Base-by-base conservation (phyloP, 2,888 invertebrate species). In the Drosophila mettleri region DNA sequence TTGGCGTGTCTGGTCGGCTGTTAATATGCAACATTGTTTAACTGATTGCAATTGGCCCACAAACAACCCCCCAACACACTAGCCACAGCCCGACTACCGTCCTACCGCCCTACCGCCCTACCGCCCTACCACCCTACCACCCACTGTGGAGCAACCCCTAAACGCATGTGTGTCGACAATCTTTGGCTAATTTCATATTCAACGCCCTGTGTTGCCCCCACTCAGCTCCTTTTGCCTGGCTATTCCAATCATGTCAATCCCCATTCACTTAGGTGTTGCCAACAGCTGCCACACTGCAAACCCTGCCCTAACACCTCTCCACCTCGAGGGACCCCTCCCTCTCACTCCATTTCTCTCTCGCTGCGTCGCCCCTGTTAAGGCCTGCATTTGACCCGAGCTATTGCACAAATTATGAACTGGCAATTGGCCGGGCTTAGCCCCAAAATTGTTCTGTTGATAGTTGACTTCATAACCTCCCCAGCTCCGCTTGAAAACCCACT, bases 21-120 rank as follows among this genome's bases (percentile, higher is more conserved):
- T 82, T 84, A 84, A 84, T 86, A 86, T 86, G 86, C 84, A 82
- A 82, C 87, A 82, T 80, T 86, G 82, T 82, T 80, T 78, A 80
- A 83, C 86, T 74, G 84, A 80, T 86, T 86, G 81, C 81, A 82
- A 29, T 69, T 73, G 80, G 34, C 53, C 67, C 62, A 63, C 65
- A 66, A 72, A 24, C 34, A 33, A 12, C 16, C 16, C 18, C 24
- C 34, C 52, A 9, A 9, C 14, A 14, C 46, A 33, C 18, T 33
- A 4, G 31, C 48, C 48, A 14, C 43, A 43, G 5, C n/a, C 43
- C 46, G 18, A 14, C 31, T 16, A 5, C 18, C 10, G n/a, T 9
- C 36, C 14, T 1, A 0, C 31, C 22, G 1, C 27, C 16, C 8
- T n/a, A n/a, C 18, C 10, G n/a, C 12, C 36, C 14, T 1, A 0